Base-by-base conservation (phyloP, 2,113 vertebrate genomes). In the Otus sunia region DNA sequence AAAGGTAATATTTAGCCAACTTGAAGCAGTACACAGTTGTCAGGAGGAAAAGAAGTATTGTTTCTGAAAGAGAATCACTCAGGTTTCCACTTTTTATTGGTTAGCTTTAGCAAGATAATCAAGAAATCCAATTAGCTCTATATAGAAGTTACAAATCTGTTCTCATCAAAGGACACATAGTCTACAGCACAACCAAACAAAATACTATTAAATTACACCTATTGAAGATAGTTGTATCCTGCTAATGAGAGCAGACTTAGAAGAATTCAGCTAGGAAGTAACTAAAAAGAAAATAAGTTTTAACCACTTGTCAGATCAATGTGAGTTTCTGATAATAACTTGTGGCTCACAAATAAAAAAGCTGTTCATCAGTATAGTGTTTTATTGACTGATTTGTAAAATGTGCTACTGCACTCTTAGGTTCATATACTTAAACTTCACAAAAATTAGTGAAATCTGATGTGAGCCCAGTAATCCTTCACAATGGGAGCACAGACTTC, bases 111-210 rank as follows among this genome's bases (percentile, higher is more conserved):
- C 1, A 2, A 92, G 53, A 88, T 92, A 95, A 94, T 92, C n/a
- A 95, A 94, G 64, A 94, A 96, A 95, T 92, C 47, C 68, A 93
- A 62, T 90, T 97, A 96, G 77, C 39, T 78, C 58, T 43, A 71
- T 75, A 56, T n/a, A 75, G 53, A 91, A 88, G 27, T 91, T 93
- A 59, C 67, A 94, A 88, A 93, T 30, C 49, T 90, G n/a, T 79
- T 94, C 36, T 94, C 67, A 75, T 81, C 67, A 90, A 96, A 97
- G 92, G 92, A 62, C 43, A 75, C 37, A 47, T 26, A 88, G n/a
- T 23, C n/a, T 90, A 68, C 36, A 90, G 41, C 49, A 82, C 41
- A 93, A 72, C 43, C 63, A 87, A 93, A 86, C 17, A 93, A 88
- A 85, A 88, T 75, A 41, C 13, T 90, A 56, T 59, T 88, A 94